Evolutionary conservation across 2,797 vertebrate species (phyloP), one percentile per base, ranked within the genome.

Genomic region (Pipistrellus kuhlii): DNA sequence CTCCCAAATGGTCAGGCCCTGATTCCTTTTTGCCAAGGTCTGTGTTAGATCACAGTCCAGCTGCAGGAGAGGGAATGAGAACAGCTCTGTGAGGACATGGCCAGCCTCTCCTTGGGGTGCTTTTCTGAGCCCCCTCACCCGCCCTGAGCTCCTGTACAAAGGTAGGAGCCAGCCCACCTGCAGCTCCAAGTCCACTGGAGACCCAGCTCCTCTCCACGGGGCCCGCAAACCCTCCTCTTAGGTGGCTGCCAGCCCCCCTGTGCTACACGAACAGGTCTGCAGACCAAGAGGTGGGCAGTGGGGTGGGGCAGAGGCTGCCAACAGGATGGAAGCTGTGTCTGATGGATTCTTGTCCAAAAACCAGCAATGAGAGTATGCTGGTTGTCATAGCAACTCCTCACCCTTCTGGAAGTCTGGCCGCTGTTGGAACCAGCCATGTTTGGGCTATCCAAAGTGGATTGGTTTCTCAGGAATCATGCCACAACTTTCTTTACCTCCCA

Each of bases 71-170:
- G 8, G 41, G n/a, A 41, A 38, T 0, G 21, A 62, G 53, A 62
- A 11, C 0, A 0, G 4, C 48, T 78, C 14, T 0, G n/a, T 1
- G 27, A 83, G 32, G n/a, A 32, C 25, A 3, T 3, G 4, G 8
- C 41, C 46, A 68, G 30, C 30, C 6, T 53, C 53, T 21, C 66
- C 48, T 35, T 21, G 21, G 0, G 15, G 81, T 55, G 55, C 82
- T 38, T 38, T 38, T 48, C 75, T 55, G 48, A 30, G n/a, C 57
- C 38, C 20, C 20, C 48, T 53, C 53, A 35, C 15, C 38, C 14
- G 0, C 23, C 44, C 57, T n/a, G 32, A 88, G 32, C 57, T 57
- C 57, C 41, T 35, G 27, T 75, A 48, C 68, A 69, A 64, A 73
- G 10, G 14, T 25, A 44, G 71, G 51, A 64, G 25, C 59, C 25